A percentile compares a stretch with the other conserved stretches of the same genome.
phyloP scores from a whole-genome alignment of 2,888 invertebrate species.

The Drosophila pseudotalamancana region DNA sequence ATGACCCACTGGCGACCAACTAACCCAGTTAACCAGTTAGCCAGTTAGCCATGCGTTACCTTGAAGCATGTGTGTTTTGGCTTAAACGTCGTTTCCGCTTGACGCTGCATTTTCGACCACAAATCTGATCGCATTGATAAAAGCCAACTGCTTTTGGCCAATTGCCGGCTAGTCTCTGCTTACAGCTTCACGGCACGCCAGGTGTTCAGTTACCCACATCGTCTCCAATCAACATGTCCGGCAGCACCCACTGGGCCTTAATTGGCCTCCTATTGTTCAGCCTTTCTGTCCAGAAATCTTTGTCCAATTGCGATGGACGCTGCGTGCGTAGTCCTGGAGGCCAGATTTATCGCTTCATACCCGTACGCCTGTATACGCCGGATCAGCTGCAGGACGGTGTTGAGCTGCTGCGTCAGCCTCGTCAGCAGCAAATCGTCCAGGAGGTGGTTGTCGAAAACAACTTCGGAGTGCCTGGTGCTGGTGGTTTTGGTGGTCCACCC shows the following conservation, averaged over 20 bases:
- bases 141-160: constrained; percentile 37
- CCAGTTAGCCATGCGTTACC: constrained; percentile 42
- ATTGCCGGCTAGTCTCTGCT: constrained; percentile 50
- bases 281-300: constrained; percentile 3
- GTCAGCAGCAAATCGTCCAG: constrained; percentile 62
- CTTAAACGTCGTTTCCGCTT: constrained; percentile 45
- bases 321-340: constrained; percentile 34
- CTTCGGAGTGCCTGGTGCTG: constrained; percentile 18
- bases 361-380: constrained; percentile 47
- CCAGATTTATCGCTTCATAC: constrained; percentile 47
- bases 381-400: constrained; percentile 17
- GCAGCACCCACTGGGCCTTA: constrained; percentile 23
- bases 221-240: background rate
- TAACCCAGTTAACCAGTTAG: constrained; percentile 50
- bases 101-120: constrained; percentile 42
- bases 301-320: constrained; percentile 25
- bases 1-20: constrained; percentile 37
- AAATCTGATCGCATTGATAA: constrained; percentile 49
- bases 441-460: constrained; percentile 55
- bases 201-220: constrained; percentile 11
- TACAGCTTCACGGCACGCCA: constrained; percentile 38
- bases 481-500: constrained; percentile 25
- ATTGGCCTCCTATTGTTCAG: constrained; percentile 16
- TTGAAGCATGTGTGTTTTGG: constrained; percentile 33
- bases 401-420: constrained; percentile 36